Conservation (phyloP, 2,797 vertebrate species). For the Platalea minor region DNA sequence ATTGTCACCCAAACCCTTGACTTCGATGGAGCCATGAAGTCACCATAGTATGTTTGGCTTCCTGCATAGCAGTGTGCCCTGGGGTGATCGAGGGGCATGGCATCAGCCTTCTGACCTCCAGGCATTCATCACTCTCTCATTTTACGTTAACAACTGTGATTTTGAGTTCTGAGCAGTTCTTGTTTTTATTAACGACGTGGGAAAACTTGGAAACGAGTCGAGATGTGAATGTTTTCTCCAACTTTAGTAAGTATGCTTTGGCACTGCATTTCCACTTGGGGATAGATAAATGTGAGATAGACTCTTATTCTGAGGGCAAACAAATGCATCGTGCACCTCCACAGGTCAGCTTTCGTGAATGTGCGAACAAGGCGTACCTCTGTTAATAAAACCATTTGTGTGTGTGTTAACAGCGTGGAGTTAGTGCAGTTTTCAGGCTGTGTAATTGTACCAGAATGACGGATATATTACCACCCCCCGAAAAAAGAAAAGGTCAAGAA, state of each 20-base stretch:
- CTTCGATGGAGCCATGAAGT: rapidly evolving
- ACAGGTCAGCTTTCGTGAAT: background rate
- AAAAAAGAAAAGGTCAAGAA: background rate
- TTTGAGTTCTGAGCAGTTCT: background rate
- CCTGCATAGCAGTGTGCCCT: background rate
- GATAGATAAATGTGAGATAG: background rate
- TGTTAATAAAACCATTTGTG: background rate
- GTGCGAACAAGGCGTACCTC: background rate
- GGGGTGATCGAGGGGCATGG: rapidly evolving
- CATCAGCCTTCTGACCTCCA: background rate
- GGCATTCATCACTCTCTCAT: background rate
- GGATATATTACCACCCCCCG: background rate
- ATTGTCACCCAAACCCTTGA: rapidly evolving
- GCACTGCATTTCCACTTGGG: background rate
- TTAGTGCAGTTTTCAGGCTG: background rate
- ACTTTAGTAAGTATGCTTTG: background rate
- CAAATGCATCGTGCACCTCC: background rate
- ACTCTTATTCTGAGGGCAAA: background rate
- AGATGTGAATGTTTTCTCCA: background rate
- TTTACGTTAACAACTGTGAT: background rate
- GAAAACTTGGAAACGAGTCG: background rate
- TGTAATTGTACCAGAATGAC: background rate
- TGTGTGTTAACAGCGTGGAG: background rate
- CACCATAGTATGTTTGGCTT: background rate
- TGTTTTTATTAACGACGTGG: background rate